Base-by-base conservation (phyloP, 1,140 invertebrate genomes). In the Doryteuthis pealeii region DNA sequence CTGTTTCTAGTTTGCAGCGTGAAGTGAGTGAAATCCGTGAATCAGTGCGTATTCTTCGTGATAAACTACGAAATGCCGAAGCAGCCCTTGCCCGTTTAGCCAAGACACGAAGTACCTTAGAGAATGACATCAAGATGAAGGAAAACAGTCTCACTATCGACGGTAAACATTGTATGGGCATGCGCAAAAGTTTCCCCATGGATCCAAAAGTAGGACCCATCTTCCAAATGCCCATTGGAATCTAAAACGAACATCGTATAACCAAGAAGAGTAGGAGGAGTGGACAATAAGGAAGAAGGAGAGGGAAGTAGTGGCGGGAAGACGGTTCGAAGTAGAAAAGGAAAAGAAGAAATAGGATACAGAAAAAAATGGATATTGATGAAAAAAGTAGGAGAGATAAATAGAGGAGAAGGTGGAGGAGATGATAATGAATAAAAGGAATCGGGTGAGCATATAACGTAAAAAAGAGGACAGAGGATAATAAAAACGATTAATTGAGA, bases 121-220 rank as follows among this genome's bases (percentile, higher is more conserved):
- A 98, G 87, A 91, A 93, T 70, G 96, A 98, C 88, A 90, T 98
- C 65, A 91, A 93, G 33, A 90, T 93, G 80, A 98, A 98, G 90
- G 92, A 95, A 49, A 95, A 96, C 84, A 92, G 94, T 10, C 88
- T 98, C 58, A 94, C 95, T 82, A 96, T 97, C 76, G 96, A 98
- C 89, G 90, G 93, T 67, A 94, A 96, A 87, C 94, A 95, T 89
- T 97, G 96, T 84, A 92, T 95, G 89, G 94, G 95, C 30, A 90
- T 97, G 78, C 89, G 96, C 74, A 91, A 95, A 74, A 93, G 93
- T 28, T 97, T 87, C 80, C 87, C 87, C 40, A 87, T 86, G 85
- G 87, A 88, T 73, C 86, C 85, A 31, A 87, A 88, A 81, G 82
- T 88, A 14, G 86, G 87, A 22, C 87, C 87, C 69, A 86, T 88